These are phyloP conservation scores for Fabriciana adippe DNA, from an alignment of 2,888 invertebrate species.

Conservation along the genomic window DNA sequence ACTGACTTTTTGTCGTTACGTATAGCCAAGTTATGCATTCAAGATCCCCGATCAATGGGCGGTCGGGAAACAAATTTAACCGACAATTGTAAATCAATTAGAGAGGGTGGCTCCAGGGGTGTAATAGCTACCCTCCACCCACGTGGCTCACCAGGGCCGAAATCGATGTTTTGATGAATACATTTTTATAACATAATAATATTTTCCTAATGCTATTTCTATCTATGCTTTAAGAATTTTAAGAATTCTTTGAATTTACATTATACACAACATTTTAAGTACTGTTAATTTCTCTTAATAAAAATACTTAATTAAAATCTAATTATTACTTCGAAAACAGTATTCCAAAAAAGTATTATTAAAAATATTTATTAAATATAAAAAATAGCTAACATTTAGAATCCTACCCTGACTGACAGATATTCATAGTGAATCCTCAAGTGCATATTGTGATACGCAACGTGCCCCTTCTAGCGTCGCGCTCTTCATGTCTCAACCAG, in stretches of 20 bases:
- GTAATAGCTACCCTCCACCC: conserved; percentile 69
- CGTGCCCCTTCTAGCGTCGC: conserved; percentile 54
- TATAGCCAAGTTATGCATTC: conserved; percentile 59
- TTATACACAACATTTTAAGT: too few relatives aligned
- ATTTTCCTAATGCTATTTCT: not conserved
- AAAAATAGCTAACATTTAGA: conserved; percentile 44
- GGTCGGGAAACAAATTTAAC: conserved; percentile 82
- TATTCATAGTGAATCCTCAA: conserved; percentile 74
- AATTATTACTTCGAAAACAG: too few relatives aligned
- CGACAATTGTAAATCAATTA: conserved; percentile 83
- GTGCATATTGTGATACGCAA: conserved; percentile 82
- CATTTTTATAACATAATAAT: conserved; percentile 48
- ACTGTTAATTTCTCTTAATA: too few relatives aligned
- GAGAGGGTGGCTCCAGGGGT: conserved; percentile 77
- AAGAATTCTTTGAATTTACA: too few relatives aligned
- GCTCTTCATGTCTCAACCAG: conserved; percentile 76
- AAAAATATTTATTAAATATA: conserved; percentile 24
- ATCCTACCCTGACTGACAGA: conserved; percentile 65
- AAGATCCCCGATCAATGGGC: conserved; percentile 72
- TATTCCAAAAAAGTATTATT: not conserved
- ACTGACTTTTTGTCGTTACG: conserved; percentile 43
- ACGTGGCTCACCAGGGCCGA: conserved; percentile 59
- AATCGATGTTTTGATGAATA: conserved; percentile 54
- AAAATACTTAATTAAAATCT: too few relatives aligned
- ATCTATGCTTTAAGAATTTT: too few relatives aligned